phyloP scores from a whole-genome alignment of 2,888 invertebrate genomes.

The Drosophila stalkeri region DNA sequence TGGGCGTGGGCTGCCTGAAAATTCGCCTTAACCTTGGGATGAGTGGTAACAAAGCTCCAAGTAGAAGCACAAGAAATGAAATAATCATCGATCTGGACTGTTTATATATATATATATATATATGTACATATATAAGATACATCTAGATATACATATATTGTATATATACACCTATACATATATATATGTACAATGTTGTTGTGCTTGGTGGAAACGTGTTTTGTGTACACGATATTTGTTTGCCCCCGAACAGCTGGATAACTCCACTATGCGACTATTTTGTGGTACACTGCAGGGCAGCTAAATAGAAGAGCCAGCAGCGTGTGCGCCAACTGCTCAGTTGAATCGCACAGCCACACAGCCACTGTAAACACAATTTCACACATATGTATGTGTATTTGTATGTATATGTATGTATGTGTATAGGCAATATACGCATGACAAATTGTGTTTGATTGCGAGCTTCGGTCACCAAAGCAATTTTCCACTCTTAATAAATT shows the following conservation, averaged over 20 bases:
- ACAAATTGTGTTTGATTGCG: constrained; percentile 25
- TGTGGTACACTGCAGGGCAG: constrained; percentile 27
- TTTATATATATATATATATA: constrained; percentile 19
- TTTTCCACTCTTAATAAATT: constrained; percentile 23
- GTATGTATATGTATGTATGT: background rate
- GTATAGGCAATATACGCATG: constrained; percentile 7
- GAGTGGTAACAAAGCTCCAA: constrained; percentile 22
- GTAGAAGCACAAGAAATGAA: constrained; percentile 32
- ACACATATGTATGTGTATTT: background rate
- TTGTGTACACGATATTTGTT: constrained; percentile 35
- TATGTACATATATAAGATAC: background rate
- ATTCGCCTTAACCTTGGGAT: constrained; percentile 59
- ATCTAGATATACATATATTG: constrained; percentile 8
- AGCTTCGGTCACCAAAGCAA: constrained; percentile 5
- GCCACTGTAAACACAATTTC: constrained; percentile 1
- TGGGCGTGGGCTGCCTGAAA: constrained; percentile 10
- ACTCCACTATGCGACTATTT: constrained; percentile 25
- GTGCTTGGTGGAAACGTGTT: constrained; percentile 61
- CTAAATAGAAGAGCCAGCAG: constrained; percentile 29
- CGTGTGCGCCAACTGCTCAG: constrained; percentile 7
- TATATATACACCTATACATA: background rate
- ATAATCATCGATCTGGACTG: constrained; percentile 34
- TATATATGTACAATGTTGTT: background rate
- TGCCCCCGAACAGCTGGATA: constrained; percentile 42
- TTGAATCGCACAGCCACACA: constrained; percentile 16